Percentiles rank a stretch among this genome's conserved stretches.
Conservation (phyloP, 2,888 invertebrate species). For the Calephelis perditalis region DNA sequence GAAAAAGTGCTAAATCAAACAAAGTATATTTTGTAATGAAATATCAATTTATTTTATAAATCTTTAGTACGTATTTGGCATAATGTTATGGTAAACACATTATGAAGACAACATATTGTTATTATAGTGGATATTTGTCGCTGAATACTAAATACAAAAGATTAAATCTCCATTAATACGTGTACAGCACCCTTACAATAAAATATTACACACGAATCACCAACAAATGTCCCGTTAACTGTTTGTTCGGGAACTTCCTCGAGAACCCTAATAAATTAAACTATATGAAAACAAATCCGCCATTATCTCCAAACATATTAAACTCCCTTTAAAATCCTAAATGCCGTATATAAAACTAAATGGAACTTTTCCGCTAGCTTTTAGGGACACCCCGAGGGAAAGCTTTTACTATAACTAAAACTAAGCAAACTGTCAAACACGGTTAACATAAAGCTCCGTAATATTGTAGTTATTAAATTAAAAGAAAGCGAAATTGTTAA, state of each 20-base stretch:
- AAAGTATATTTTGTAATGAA: no score
- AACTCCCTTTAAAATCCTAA: constrained; percentile 23
- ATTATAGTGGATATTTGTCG: background rate
- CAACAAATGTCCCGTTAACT: constrained; percentile 10
- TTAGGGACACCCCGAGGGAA: constrained; percentile 1
- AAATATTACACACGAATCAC: constrained; percentile 1
- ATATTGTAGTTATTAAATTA: no score
- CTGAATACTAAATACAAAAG: background rate
- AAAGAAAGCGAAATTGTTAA: no score
- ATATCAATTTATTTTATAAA: no score
- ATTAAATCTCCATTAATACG: constrained; percentile 4
- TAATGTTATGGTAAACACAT: no score
- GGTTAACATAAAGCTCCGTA: no score
- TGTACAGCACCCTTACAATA: background rate
- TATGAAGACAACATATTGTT: no score
- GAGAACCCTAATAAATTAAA: constrained; percentile 15
- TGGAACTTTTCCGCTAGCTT: constrained; percentile 13
- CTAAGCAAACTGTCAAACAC: no score
- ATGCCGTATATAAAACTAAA: constrained; percentile 22
- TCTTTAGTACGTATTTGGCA: no score
- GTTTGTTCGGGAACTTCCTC: constrained; percentile 5
- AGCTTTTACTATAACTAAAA: constrained; percentile 12
- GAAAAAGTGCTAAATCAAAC: no score
- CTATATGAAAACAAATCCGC: constrained; percentile 12
- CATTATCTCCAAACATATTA: constrained; percentile 18